These are phyloP conservation scores for Zosterops hypoxanthus DNA, from an alignment of 2,113 vertebrate species.

Conservation along the genomic window DNA sequence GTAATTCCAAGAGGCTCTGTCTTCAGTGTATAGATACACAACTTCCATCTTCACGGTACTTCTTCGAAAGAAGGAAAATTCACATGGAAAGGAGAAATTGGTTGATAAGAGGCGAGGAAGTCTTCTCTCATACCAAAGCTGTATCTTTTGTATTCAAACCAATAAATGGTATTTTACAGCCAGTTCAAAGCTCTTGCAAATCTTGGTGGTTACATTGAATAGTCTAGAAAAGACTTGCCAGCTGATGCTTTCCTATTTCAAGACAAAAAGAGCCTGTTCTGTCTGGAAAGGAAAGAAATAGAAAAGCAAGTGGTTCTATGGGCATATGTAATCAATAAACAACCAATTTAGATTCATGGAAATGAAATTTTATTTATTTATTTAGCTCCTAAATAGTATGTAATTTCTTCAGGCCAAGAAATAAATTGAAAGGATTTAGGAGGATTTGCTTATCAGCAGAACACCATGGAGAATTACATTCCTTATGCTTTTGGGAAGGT, in stretches of 20 bases:
- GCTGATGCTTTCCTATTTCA: background rate
- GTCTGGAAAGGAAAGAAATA: background rate
- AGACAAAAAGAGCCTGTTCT: background rate
- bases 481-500: conserved; percentile 77
- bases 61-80: background rate
- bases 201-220: background rate
- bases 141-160: background rate
- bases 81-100: background rate
- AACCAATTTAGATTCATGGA: conserved; percentile 67
- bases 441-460: conserved; percentile 87
- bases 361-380: conserved; percentile 48
- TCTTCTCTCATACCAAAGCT: background rate
- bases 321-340: conserved; percentile 50
- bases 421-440: conserved; percentile 87
- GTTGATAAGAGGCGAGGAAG: background rate
- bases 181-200: background rate
- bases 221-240: background rate
- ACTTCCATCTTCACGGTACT: background rate
- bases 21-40: background rate
- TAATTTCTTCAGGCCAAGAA: conserved; percentile 82
- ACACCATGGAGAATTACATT: conserved; percentile 78
- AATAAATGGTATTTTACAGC: background rate
- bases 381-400: conserved; percentile 77
- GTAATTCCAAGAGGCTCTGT: background rate
- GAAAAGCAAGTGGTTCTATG: background rate